Percentiles rank a stretch among this genome's conserved stretches.
These are phyloP conservation scores for Helostoma temminkii DNA, from an alignment of 2,797 vertebrate genomes.

Conservation along the genomic window DNA sequence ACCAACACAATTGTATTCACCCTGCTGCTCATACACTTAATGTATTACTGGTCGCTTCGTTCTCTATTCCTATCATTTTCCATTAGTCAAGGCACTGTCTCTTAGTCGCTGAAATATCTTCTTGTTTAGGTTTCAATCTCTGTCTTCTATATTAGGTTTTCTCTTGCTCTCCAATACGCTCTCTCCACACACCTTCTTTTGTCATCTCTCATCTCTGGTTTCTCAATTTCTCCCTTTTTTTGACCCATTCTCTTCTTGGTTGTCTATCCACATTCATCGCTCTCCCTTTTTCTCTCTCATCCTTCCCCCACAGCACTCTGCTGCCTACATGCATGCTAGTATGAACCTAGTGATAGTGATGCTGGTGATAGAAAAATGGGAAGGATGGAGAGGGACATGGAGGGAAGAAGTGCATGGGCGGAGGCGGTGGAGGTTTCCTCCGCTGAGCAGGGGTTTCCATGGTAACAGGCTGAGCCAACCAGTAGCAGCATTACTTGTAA, in stretches of 20 bases:
- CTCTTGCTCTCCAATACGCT: background rate
- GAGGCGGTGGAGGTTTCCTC: conserved; percentile 51
- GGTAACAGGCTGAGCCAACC: conserved; percentile 78
- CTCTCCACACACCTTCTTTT: conserved; percentile 2
- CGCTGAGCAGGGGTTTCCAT: conserved; percentile 75
- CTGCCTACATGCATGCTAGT: conserved; percentile 42
- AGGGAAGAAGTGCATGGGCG: conserved; percentile 38
- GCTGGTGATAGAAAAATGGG: conserved; percentile 64
- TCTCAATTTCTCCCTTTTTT: conserved; percentile 30
- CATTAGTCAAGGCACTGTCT: conserved; percentile 8
- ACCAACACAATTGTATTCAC: conserved; percentile 32
- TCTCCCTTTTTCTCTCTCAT: conserved; percentile 30
- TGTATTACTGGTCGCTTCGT: conserved; percentile 13
- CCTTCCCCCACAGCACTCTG: conserved; percentile 59
- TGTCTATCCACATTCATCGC: conserved; percentile 47
- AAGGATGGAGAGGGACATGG: conserved; percentile 57
- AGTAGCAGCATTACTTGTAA: conserved; percentile 59
- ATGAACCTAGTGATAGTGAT: conserved; percentile 41
- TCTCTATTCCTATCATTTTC: conserved; percentile 4
- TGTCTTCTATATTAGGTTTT: conserved; percentile 7
- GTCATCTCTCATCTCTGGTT: conserved; percentile 30
- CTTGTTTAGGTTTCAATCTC: conserved; percentile 25
- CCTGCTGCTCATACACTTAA: conserved; percentile 13
- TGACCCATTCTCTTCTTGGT: conserved; percentile 45
- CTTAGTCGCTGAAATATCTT: background rate